Conservation (phyloP, 2,888 invertebrate genomes). For the Antitype chi region DNA sequence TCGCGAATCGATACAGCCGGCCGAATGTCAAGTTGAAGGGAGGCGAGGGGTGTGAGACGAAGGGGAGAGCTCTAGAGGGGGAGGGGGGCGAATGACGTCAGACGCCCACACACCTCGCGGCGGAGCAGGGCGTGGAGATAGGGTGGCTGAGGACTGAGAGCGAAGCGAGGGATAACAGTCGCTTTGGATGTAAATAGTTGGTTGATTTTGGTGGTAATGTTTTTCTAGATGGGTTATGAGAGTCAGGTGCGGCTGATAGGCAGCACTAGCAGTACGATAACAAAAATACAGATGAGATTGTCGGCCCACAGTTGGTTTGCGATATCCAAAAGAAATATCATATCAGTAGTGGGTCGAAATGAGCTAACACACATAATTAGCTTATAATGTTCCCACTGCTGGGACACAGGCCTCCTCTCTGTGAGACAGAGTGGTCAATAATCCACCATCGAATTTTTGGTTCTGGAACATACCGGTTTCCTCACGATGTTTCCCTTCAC, state of each 20-base stretch:
- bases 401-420: too few species aligned
- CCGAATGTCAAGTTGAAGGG: constrained; percentile 84
- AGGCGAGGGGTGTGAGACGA: constrained; percentile 40
- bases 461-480: too few species aligned
- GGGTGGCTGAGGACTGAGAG: constrained; percentile 23
- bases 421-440: too few species aligned
- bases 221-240: background rate
- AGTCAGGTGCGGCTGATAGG: too few species aligned
- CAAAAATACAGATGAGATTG: background rate
- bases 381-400: too few species aligned
- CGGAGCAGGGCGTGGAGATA: constrained; percentile 64
- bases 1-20: constrained; percentile 76
- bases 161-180: constrained; percentile 26
- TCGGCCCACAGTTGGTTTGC: background rate
- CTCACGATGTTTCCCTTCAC: too few species aligned
- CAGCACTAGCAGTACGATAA: background rate
- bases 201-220: background rate
- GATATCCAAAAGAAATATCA: background rate
- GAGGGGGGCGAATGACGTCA: constrained; percentile 74
- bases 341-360: background rate
- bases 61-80: background rate
- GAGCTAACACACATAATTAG: too few species aligned
- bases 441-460: too few species aligned
- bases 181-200: constrained; percentile 29
- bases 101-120: constrained; percentile 72